phyloP scores from a whole-genome alignment of 2,113 vertebrate genomes.

The Dryoscopus gambensis region DNA sequence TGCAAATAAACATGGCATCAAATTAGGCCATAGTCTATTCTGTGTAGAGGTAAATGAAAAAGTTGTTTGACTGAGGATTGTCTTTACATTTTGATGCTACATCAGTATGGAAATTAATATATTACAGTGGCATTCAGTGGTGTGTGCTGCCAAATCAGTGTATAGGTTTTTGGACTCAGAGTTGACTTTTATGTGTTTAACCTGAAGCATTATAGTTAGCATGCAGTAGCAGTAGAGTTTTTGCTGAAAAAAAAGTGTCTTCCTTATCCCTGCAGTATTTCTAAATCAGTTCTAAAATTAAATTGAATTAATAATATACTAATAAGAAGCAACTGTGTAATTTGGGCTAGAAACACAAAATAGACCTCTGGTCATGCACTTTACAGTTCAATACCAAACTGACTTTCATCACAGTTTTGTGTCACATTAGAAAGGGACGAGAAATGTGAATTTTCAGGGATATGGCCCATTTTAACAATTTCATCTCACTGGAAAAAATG shows the following conservation, averaged over 20 bases:
- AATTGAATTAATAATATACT: conserved; percentile 11
- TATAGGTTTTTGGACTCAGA: not conserved
- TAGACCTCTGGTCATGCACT: not conserved
- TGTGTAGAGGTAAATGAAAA: not conserved
- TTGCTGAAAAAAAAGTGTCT: not conserved
- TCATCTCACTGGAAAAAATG: not conserved
- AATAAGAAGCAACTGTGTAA: not conserved
- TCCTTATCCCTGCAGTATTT: not conserved
- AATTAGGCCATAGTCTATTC: not conserved
- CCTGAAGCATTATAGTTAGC: not conserved
- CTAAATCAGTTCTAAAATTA: conserved; percentile 2
- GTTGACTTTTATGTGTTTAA: not conserved
- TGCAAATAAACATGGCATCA: not conserved
- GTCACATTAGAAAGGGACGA: not conserved
- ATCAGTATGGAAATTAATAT: not conserved
- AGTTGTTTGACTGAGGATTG: not conserved
- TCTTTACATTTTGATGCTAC: not conserved
- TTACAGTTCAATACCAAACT: not conserved
- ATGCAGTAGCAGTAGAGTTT: not conserved
- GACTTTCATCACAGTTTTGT: not conserved
- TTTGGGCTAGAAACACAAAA: conserved; percentile 1
- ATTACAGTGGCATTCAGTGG: not conserved
- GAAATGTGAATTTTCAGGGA: not conserved
- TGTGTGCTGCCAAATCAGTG: not conserved
- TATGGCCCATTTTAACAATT: not conserved